phyloP scores from a whole-genome alignment of 2,113 vertebrate genomes.

The Crypturellus undulatus region DNA sequence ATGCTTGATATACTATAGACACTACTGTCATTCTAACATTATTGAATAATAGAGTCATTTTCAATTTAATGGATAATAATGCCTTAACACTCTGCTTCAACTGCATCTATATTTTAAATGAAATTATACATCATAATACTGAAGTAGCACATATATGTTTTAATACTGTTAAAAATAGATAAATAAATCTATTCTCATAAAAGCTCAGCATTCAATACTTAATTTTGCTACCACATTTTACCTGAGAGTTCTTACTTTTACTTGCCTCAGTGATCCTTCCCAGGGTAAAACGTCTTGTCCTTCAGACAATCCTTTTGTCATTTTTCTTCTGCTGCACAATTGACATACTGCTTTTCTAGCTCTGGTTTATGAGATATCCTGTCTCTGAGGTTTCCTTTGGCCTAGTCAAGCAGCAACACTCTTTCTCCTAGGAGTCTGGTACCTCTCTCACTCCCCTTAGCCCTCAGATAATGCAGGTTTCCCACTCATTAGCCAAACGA shows the following conservation, averaged over 20 bases:
- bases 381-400: background rate
- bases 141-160: background rate
- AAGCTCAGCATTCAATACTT: background rate
- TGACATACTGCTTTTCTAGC: background rate
- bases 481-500: background rate
- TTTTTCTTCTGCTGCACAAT: background rate
- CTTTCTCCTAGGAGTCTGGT: background rate
- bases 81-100: background rate
- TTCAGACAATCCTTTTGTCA: background rate
- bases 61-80: background rate
- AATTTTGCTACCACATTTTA: background rate
- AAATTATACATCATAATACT: background rate
- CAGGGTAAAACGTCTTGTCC: background rate
- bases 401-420: background rate
- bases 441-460: fast-evolving
- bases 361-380: background rate
- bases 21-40: background rate
- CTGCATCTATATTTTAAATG: background rate
- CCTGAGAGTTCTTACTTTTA: background rate
- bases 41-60: background rate
- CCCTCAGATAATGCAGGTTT: background rate
- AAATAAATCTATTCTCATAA: background rate
- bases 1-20: background rate
- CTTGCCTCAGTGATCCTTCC: background rate
- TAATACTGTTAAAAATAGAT: background rate